Evolutionary conservation across 2,113 vertebrate genomes (phyloP).

Genomic region (Trochalopteron elliotii): DNA sequence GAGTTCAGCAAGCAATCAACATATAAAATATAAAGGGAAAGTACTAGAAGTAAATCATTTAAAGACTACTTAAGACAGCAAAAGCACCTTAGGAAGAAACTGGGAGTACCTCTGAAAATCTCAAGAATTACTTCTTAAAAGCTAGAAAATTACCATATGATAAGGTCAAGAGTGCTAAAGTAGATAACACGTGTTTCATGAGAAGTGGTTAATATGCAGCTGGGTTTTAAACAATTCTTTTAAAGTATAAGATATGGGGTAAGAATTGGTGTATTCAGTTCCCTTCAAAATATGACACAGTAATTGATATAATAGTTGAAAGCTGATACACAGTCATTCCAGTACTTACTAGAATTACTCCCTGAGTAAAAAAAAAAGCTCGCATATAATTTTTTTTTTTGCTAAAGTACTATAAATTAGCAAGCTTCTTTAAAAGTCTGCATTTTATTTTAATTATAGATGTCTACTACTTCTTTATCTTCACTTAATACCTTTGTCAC

Average conservation of each 20-base stretch:
- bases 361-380: background rate
- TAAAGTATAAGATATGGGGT: background rate
- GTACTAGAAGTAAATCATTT: conserved; percentile 52
- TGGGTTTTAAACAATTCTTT: conserved; percentile 49
- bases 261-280: background rate
- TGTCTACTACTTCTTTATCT: background rate
- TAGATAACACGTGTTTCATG: conserved; percentile 42
- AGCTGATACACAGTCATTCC: background rate
- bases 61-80: conserved; percentile 50
- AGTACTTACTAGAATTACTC: background rate
- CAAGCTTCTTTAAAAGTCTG: background rate
- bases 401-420: background rate
- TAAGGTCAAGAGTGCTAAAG: conserved; percentile 65
- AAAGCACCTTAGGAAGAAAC: conserved; percentile 58
- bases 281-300: background rate
- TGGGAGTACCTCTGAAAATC: conserved; percentile 17
- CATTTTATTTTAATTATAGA: background rate
- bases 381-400: background rate
- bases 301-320: background rate
- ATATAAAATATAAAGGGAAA: conserved; percentile 30
- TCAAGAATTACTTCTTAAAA: conserved; percentile 59
- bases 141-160: conserved; percentile 44
- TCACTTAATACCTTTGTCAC: background rate
- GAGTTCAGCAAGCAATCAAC: conserved; percentile 46
- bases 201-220: conserved; percentile 42